Evolutionary conservation across 1,140 invertebrate species (phyloP), one percentile per base, ranked within the genome.

Genomic region (Caerostris extrusa): DNA sequence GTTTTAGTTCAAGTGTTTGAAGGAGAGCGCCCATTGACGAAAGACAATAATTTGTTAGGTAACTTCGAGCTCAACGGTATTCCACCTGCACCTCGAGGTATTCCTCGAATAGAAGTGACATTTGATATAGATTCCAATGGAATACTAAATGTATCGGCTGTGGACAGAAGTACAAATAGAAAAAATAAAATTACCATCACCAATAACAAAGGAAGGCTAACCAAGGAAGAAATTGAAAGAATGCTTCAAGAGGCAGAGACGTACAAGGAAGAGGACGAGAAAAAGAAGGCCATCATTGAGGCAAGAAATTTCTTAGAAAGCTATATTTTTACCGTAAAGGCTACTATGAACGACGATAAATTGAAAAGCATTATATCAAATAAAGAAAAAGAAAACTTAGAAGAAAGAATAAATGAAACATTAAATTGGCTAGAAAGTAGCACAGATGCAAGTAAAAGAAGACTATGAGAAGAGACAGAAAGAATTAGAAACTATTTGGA

Each of bases 171-270:
- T 3, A 99, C 99, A 94, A 98, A 98, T 95, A 99, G 99, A 96
- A 98, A 98, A 95, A 99, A 99, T 96, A 99, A 99, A 96, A 99
- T 99, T 96, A 99, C 98, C 58, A 99, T 99, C 95, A 99, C 98
- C 95, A 99, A 99, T 95, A 98, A 99, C 96, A 99, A 99, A 96
- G 98, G 99, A 95, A 98, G 99, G 95, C 97, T 99, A 2, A 98
- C 97, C 95, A 99, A 99, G 96, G 98, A 99, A 95, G 99, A 99
- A 95, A 99, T 99, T 95, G 98, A 99, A 95, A 97, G 98, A 87
- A 98, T 98, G 97, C 95, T 97, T 95, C 96, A 95, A 71, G 97
- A 96, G 95, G 97, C 96, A 88, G 97, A 96, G 96, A 96, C 95
- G 95, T 97, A 96, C 95, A 96, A 95, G 86, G 96, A 96, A 34